Base-by-base conservation (phyloP, 2,113 vertebrate species). In the Ceyx cyanopectus region DNA sequence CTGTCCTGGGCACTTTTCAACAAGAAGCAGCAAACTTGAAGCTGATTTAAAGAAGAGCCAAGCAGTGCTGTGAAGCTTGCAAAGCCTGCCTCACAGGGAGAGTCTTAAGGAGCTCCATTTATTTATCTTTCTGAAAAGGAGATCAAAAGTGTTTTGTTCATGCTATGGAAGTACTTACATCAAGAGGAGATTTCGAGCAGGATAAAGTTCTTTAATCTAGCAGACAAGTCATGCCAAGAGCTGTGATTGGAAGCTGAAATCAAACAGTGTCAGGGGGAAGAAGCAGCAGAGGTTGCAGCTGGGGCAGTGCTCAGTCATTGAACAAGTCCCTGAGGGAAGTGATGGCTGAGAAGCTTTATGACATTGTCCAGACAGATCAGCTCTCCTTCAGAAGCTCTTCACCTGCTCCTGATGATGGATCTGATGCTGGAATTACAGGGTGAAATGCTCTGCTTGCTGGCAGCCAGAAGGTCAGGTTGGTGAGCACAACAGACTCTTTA, bases 131-230 rank as follows among this genome's bases (percentile, higher is more conserved):
- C 79, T 85, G 92, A 83, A 80, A 89, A 92, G 63, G 40, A 89
- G 85, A 96, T 95, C 89, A 95, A 95, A 95, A 65, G 37, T 81
- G 79, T 87, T 94, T 95, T 92, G 87, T 87, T 94, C 90, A 43
- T 91, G 67, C 87, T 94, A 79, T 91, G 61, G 81, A 96, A 93
- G 63, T 85, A 92, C 74, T 94, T 95, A 85, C 46, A 82, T 80
- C 60, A 90, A 85, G 91, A 92, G 67, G 92, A 95, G 92, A 95
- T 91, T 87, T 89, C 70, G n/a, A 46, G 79, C 67, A 85, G 81
- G 91, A 92, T 95, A 70, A 91, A 89, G 56, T 87, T 92, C 81
- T 85, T 94, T 77, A 90, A 89, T 94, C 81, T 91, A 78, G 43
- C 75, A 83, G 87, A 83, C 75, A 83, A 89, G 78, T 69, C 87